These are phyloP conservation scores for Congeria kusceri DNA, from an alignment of 2,888 invertebrate species.

Conservation along the genomic window DNA sequence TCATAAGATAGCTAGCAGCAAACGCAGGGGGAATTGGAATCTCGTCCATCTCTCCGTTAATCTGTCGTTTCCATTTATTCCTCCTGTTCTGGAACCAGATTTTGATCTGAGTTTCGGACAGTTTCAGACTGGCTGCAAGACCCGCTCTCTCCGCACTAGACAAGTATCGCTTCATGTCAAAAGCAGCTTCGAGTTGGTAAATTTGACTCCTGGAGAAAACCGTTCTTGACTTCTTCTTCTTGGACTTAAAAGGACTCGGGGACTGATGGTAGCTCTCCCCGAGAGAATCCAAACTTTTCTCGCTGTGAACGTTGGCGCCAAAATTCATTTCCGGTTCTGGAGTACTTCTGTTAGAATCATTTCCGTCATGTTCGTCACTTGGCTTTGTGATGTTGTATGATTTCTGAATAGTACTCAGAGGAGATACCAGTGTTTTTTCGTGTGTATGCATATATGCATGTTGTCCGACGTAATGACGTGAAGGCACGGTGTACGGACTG, in stretches of 20 bases:
- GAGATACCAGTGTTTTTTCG: too few relatives aligned
- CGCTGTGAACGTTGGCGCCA: constrained; percentile 29
- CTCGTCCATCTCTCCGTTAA: constrained; percentile 65
- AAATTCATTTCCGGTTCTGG: constrained; percentile 10
- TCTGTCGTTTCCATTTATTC: constrained; percentile 69
- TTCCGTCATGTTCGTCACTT: neutral
- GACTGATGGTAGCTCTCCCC: constrained; percentile 59
- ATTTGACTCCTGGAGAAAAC: constrained; percentile 63
- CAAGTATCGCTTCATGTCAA: constrained; percentile 63
- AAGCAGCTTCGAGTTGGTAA: constrained; percentile 62
- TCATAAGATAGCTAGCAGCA: constrained; percentile 32
- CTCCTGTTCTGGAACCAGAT: constrained; percentile 69
- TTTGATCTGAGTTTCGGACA: constrained; percentile 64
- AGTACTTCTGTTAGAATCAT: constrained; percentile 9
- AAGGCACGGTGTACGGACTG: neutral
- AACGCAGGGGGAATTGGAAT: constrained; percentile 58
- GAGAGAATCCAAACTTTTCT: constrained; percentile 61
- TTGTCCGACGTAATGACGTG: neutral
- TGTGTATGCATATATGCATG: neutral
- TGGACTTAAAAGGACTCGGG: constrained; percentile 58
- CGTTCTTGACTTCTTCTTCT: constrained; percentile 63
- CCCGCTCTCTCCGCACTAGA: constrained; percentile 58
- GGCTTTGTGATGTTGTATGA: too few relatives aligned
- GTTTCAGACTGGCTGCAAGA: constrained; percentile 46
- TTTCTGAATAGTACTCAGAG: too few relatives aligned